These are phyloP conservation scores for Echinometra lucunter DNA, from an alignment of 53 echinoderm and acorn worm species.

Conservation along the genomic window DNA sequence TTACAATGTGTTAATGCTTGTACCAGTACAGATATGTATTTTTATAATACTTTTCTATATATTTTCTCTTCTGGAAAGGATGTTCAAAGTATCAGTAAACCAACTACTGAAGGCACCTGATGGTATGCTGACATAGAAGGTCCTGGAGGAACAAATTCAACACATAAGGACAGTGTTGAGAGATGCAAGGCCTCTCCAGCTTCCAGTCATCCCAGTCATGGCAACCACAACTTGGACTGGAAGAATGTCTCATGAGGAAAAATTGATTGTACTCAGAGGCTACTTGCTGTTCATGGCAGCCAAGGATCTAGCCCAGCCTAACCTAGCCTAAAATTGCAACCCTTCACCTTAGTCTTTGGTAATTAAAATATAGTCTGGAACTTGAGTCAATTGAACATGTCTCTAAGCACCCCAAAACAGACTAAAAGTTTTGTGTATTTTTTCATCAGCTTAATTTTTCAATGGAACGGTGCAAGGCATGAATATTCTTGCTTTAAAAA, in stretches of 20 bases:
- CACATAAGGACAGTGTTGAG: background rate
- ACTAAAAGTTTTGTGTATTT: no score
- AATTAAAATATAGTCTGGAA: no score
- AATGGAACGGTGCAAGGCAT: no score
- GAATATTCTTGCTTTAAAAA: no score
- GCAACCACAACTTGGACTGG: background rate
- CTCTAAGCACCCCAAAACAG: no score
- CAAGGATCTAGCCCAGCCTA: background rate
- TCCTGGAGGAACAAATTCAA: background rate
- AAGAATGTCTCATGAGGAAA: background rate
- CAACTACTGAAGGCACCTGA: background rate
- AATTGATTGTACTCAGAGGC: background rate
- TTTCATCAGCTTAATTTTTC: no score
- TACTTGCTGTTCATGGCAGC: background rate
- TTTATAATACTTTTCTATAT: no score
- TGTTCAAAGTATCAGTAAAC: background rate
- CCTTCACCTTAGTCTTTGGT: no score
- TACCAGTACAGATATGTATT: background rate
- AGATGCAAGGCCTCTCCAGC: background rate
- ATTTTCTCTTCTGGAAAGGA: background rate
- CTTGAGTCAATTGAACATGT: no score
- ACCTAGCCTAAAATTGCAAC: no score
- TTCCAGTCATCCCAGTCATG: background rate
- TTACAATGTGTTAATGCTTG: background rate
- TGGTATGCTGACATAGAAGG: background rate